Percentiles rank a stretch among this genome's conserved stretches.
phyloP scores from a whole-genome alignment of 2,888 invertebrate genomes.

The Neuroscelio doddi region DNA sequence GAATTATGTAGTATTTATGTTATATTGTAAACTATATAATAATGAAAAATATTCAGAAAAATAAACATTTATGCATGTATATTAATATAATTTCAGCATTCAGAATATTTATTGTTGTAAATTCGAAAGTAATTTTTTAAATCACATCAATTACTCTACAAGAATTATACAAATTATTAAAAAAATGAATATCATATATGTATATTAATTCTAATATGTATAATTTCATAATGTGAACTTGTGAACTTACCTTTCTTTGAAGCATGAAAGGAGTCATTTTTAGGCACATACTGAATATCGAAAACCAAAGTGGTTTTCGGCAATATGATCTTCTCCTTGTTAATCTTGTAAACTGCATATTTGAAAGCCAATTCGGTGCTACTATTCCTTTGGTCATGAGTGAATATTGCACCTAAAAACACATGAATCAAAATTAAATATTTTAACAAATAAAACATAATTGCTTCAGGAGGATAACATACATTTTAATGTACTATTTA shows the following conservation, averaged over 20 bases:
- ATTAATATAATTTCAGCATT: no score
- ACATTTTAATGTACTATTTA: no score
- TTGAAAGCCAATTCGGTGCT: conserved; percentile 85
- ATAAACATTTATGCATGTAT: no score
- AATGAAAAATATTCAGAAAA: no score
- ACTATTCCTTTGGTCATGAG: conserved; percentile 81
- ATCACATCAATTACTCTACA: no score
- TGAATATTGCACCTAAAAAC: conserved; percentile 84
- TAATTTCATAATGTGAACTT: conserved; percentile 3
- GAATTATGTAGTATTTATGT: background rate
- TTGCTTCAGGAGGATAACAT: no score
- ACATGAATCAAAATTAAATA: conserved; percentile 14
- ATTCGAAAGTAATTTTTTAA: no score
- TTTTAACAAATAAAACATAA: background rate
- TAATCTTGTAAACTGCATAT: conserved; percentile 85
- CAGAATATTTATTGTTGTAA: no score
- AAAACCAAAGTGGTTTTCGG: conserved; percentile 82
- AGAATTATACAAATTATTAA: no score
- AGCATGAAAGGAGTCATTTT: conserved; percentile 86
- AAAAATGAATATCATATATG: no score
- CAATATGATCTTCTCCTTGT: conserved; percentile 81
- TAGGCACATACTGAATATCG: conserved; percentile 83
- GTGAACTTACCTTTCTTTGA: conserved; percentile 78
- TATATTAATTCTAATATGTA: no score
- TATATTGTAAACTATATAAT: background rate